These are phyloP conservation scores for Prenolepis imparis DNA, from an alignment of 2,888 invertebrate species.

Conservation along the genomic window DNA sequence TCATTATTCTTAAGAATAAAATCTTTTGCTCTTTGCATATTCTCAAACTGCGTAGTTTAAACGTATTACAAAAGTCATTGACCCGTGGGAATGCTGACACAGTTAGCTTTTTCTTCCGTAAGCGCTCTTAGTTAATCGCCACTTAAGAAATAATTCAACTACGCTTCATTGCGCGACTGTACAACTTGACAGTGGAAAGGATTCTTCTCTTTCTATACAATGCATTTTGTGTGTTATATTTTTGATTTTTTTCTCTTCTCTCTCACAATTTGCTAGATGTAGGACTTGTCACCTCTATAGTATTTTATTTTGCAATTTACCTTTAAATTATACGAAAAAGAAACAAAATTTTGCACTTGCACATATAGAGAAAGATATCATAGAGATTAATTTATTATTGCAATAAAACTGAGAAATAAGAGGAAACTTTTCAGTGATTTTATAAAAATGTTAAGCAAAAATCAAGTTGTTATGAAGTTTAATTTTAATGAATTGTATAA, in stretches of 20 bases:
- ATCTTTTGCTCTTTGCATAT: neutral
- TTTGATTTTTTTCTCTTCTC: neutral
- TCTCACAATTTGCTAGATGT: neutral
- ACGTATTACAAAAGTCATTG: constrained; percentile 52
- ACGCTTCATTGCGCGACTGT: constrained; percentile 60
- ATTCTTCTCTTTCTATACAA: neutral
- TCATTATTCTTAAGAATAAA: constrained; percentile 1
- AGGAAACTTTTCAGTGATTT: neutral
- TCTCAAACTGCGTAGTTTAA: constrained; percentile 43
- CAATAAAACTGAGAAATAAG: neutral
- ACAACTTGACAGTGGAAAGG: constrained; percentile 47
- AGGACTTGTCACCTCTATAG: neutral
- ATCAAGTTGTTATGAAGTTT: neutral
- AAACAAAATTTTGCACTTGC: neutral
- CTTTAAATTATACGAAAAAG: neutral
- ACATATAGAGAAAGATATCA: neutral
- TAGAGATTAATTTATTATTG: neutral
- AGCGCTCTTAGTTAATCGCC: constrained; percentile 67
- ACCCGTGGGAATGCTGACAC: constrained; percentile 46
- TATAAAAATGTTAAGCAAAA: constrained; percentile 4
- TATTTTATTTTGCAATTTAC: constrained; percentile 1
- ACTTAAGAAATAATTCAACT: constrained; percentile 65
- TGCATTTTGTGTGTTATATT: neutral
- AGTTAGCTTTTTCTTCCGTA: constrained; percentile 25
- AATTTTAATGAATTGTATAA: constrained; percentile 10